Conservation (phyloP, 2,113 vertebrate genomes). For the Antechinus stuartii region DNA sequence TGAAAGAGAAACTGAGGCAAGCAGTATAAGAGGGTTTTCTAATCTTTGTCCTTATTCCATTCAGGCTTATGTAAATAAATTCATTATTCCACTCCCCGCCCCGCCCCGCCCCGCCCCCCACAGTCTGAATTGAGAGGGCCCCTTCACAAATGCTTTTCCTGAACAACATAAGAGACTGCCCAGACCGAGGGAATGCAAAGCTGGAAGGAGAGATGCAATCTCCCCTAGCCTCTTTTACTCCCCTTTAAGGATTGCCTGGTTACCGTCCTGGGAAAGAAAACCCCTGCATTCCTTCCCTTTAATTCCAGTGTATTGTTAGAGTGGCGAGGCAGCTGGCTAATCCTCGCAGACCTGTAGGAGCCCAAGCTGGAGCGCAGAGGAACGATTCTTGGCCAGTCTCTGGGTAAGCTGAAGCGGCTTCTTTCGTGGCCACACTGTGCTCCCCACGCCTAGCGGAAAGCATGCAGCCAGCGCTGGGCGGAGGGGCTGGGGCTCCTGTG, state of each 20-base stretch:
- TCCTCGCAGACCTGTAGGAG: slow-evolving; percentile 82
- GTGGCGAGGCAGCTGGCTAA: slow-evolving; percentile 69
- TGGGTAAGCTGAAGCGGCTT: slow-evolving; percentile 80
- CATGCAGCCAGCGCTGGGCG: background rate
- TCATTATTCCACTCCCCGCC: slow-evolving; percentile 24
- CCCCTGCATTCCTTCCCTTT: slow-evolving; percentile 81
- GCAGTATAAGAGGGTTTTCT: background rate
- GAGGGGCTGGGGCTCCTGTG: background rate
- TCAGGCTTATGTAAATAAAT: background rate
- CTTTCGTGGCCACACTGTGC: slow-evolving; percentile 14
- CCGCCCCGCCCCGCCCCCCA: background rate
- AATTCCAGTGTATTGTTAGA: slow-evolving; percentile 68
- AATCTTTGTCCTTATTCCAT: background rate
- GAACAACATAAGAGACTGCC: slow-evolving; percentile 26
- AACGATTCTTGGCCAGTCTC: slow-evolving; percentile 68
- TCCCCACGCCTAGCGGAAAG: background rate
- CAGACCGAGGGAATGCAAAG: slow-evolving; percentile 30
- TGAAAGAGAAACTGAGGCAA: slow-evolving; percentile 58
- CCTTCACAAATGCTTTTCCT: slow-evolving; percentile 40
- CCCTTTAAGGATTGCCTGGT: slow-evolving; percentile 80
- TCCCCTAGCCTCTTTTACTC: slow-evolving; percentile 72
- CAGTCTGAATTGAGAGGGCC: background rate
- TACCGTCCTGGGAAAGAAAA: slow-evolving; percentile 79
- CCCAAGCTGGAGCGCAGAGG: slow-evolving; percentile 64
- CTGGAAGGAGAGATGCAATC: slow-evolving; percentile 45